phyloP scores from a whole-genome alignment of 2,113 vertebrate genomes.

The Girardinichthys multiradiatus region DNA sequence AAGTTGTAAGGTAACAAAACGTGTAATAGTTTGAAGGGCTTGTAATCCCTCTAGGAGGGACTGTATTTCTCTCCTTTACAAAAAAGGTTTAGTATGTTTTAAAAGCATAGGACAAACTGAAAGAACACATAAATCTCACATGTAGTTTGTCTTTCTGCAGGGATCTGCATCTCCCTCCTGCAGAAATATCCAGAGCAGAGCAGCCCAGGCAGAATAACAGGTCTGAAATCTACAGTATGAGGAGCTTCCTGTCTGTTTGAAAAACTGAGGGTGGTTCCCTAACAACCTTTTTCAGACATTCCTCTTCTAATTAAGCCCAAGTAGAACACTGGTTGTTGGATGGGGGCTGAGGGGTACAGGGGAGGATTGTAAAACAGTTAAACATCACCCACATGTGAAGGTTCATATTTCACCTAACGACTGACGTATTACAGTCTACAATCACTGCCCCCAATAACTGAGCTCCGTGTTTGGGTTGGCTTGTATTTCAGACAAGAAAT shows the following conservation, averaged over 20 bases:
- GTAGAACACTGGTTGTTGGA: slow-evolving; percentile 22
- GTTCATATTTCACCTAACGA: slow-evolving; percentile 28
- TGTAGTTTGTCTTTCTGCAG: background rate
- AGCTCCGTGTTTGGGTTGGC: slow-evolving; percentile 34
- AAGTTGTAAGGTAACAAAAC: background rate
- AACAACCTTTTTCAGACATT: slow-evolving; percentile 45
- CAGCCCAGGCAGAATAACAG: slow-evolving; percentile 26
- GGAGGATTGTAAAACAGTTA: slow-evolving; percentile 17
- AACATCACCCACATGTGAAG: slow-evolving; percentile 29
- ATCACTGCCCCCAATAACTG: slow-evolving; percentile 5
- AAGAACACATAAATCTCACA: no score
- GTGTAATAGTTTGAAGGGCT: background rate
- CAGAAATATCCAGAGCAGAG: slow-evolving; percentile 12
- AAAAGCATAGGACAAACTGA: background rate
- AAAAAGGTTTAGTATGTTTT: background rate
- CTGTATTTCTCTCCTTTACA: background rate
- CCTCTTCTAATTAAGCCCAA: slow-evolving; percentile 52
- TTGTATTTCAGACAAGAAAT: slow-evolving; percentile 32
- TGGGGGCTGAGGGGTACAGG: background rate
- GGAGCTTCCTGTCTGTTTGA: slow-evolving; percentile 39
- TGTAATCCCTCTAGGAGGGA: no score
- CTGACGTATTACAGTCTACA: slow-evolving; percentile 17
- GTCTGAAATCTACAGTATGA: slow-evolving; percentile 20
- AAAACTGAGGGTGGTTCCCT: slow-evolving; percentile 42
- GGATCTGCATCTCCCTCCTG: background rate